Base-by-base conservation (phyloP, 2,888 invertebrate genomes). In the Caenorhabditis auriculariae region DNA sequence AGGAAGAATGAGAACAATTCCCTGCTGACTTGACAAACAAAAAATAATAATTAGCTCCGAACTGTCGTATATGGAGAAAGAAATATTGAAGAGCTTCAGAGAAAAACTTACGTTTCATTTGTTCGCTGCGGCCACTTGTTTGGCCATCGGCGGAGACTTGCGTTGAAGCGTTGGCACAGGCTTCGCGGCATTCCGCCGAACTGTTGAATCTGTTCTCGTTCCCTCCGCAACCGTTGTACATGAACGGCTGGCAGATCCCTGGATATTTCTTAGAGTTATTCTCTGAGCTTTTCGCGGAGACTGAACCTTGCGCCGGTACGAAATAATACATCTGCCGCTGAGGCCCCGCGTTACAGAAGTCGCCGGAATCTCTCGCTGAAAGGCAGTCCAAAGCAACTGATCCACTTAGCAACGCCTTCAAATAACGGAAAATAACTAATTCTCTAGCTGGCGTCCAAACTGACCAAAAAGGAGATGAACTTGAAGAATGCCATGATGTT, bases 221-320 rank as follows among this genome's bases (percentile, higher is more conserved):
- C 15, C 75, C 76, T 19, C 69, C 75, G 48, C 79, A 79, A 21
- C 79, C 79, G 23, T 68, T 62, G 62, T 72, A 80, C 45, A 67
- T 60, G 52, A 80, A 79, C 15, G 79, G 79, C 54, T 79, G 79
- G 55, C 79, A 79, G 28, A 74, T 64, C 21, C 72, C 76, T 65
- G 48, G 23, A 63, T 45, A 12, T 9, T n/a, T n/a, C n/a, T n/a
- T n/a, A 23, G n/a, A 12, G 15, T 44, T 9, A 23, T 23, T 26
- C n/a, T 26, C 23, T 27, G 7, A 6, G 4, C 5, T 48, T 28
- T 17, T 21, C 6, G 15, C n/a, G 4, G 21, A 7, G 12, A 7
- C 23, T n/a, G 48, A 19, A 17, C 38, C 19, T 48, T 48, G 35
- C 24, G 43, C 17, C 5, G 17, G n/a, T n/a, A n/a, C 38, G 38